Evolutionary conservation across 2,797 vertebrate species (phyloP).

Genomic region (Menidia menidia): DNA sequence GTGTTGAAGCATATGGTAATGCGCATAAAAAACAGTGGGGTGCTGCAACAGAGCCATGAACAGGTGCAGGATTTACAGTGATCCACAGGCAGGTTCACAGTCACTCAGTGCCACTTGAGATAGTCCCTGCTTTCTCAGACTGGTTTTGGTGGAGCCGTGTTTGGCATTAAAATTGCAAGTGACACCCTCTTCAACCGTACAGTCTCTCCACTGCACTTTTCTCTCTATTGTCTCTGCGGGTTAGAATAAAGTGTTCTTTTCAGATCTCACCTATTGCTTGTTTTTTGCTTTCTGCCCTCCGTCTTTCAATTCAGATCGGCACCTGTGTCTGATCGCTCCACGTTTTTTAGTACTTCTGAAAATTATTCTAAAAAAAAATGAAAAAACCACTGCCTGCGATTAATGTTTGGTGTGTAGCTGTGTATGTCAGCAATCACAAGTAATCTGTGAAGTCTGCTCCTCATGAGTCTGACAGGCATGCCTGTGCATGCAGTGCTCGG

Average conservation of each 20-base stretch:
- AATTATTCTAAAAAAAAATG: slow-evolving; percentile 11
- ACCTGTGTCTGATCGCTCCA: slow-evolving; percentile 42
- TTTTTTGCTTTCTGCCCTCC: slow-evolving; percentile 24
- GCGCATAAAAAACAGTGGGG: slow-evolving; percentile 54
- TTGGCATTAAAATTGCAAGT: slow-evolving; percentile 78
- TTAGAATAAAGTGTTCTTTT: slow-evolving; percentile 43
- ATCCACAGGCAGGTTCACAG: slow-evolving; percentile 73
- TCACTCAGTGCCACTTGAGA: slow-evolving; percentile 71
- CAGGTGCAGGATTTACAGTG: slow-evolving; percentile 71
- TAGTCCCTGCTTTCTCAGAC: slow-evolving; percentile 72
- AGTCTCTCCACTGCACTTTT: slow-evolving; percentile 32
- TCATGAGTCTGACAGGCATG: slow-evolving; percentile 68
- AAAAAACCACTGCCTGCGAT: slow-evolving; percentile 66
- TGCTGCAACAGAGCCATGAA: slow-evolving; percentile 51
- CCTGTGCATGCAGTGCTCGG: slow-evolving; percentile 58
- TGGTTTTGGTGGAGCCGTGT: slow-evolving; percentile 68
- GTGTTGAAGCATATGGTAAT: slow-evolving; percentile 67
- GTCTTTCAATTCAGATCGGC: slow-evolving; percentile 43
- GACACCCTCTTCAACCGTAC: slow-evolving; percentile 42
- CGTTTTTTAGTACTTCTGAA: slow-evolving; percentile 44
- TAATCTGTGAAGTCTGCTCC: slow-evolving; percentile 70
- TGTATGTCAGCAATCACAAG: slow-evolving; percentile 80
- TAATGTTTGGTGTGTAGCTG: slow-evolving; percentile 77
- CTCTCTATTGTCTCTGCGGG: slow-evolving; percentile 17
- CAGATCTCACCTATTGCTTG: slow-evolving; percentile 22